Conservation (phyloP, 2,113 vertebrate species). For the Saguinus imperator region DNA sequence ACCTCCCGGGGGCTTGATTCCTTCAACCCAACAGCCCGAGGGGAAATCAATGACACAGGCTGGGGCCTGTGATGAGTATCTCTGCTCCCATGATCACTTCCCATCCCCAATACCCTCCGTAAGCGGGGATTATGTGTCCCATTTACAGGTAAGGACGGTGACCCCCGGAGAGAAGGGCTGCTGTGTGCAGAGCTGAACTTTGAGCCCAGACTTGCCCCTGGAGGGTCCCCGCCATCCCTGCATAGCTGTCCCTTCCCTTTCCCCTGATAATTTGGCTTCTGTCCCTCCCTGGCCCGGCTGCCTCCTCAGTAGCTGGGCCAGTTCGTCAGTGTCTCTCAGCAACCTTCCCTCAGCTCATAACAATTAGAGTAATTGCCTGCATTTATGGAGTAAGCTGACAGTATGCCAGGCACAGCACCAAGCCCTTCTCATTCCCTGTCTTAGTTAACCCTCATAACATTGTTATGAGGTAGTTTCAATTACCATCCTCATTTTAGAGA, state of each 20-base stretch:
- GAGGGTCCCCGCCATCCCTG: background rate
- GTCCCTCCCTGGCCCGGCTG: background rate
- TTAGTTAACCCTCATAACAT: slow-evolving; percentile 27
- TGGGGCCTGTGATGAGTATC: background rate
- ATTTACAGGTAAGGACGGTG: background rate
- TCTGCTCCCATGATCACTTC: background rate
- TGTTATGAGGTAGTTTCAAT: slow-evolving; percentile 32
- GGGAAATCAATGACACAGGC: background rate
- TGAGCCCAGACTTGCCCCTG: background rate
- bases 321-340: background rate
- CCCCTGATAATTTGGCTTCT: background rate
- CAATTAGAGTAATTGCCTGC: slow-evolving; percentile 57
- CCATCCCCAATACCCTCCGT: background rate
- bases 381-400: slow-evolving; percentile 6
- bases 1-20: background rate
- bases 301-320: slow-evolving; percentile 6
- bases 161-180: background rate
- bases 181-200: background rate
- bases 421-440: background rate
- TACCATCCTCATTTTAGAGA: slow-evolving; percentile 31
- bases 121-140: background rate
- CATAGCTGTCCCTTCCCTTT: background rate
- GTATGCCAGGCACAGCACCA: background rate
- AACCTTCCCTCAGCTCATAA: slow-evolving; percentile 31
- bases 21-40: background rate